phyloP scores from a whole-genome alignment of 2,113 vertebrate genomes.

The Illadopsis cleaveri region DNA sequence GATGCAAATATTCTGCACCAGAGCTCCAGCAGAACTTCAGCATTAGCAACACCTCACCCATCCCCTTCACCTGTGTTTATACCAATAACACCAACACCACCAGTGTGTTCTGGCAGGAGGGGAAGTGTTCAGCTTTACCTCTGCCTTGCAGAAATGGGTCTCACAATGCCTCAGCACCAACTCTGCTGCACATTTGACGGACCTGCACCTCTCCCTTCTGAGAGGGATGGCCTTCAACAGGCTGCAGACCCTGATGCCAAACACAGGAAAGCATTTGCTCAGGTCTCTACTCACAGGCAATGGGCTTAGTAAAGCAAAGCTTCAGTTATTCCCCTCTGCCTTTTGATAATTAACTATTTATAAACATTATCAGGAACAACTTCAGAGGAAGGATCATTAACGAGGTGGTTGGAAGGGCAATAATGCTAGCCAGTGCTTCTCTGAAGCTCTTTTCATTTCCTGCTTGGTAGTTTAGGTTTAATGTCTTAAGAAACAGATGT shows the following conservation, averaged over 20 bases:
- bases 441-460: not conserved
- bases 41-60: not conserved
- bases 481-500: not conserved
- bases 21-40: not conserved
- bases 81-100: not conserved
- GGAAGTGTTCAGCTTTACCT: not conserved
- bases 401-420: not conserved
- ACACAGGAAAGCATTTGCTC: not conserved
- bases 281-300: not conserved
- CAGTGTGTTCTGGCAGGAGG: not conserved
- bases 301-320: not conserved
- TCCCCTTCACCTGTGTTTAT: not conserved
- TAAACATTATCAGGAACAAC: not conserved
- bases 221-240: accelerated
- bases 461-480: not conserved
- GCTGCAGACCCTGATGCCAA: not conserved
- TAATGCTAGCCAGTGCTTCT: not conserved
- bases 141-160: not conserved
- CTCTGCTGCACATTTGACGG: accelerated
- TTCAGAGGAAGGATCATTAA: not conserved
- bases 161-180: not conserved
- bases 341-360: not conserved
- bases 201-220: not conserved
- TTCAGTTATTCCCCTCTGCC: not conserved
- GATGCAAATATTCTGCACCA: not conserved